These are phyloP conservation scores for Acleris literana DNA, from an alignment of 2,888 invertebrate genomes.

Conservation along the genomic window DNA sequence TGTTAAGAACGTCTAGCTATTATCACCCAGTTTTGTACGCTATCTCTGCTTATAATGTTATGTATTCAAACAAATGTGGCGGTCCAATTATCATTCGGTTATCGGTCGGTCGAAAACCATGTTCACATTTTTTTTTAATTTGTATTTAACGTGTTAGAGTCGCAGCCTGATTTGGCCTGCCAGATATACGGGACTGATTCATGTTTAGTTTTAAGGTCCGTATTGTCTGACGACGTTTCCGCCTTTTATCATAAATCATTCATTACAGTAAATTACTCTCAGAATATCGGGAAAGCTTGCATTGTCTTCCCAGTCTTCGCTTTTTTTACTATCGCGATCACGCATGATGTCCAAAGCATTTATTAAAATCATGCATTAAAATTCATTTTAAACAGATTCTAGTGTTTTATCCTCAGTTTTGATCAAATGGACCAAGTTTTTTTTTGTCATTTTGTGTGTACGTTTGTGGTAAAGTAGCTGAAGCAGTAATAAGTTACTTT, in stretches of 20 bases:
- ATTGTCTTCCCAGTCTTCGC: slow-evolving; percentile 28
- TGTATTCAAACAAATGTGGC: neutral
- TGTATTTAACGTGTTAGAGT: neutral
- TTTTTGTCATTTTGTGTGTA: slow-evolving; percentile 40
- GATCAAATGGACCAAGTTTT: slow-evolving; percentile 43
- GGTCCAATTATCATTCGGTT: too few species aligned
- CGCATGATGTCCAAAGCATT: slow-evolving; percentile 36
- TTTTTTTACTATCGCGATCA: neutral
- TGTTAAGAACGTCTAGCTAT: neutral
- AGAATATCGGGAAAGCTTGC: slow-evolving; percentile 32
- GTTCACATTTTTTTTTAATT: too few species aligned
- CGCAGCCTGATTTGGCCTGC: neutral
- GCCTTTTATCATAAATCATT: slow-evolving; percentile 27
- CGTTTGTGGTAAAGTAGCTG: slow-evolving; percentile 43
- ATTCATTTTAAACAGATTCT: slow-evolving; percentile 27
- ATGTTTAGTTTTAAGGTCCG: slow-evolving; percentile 30
- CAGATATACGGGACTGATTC: neutral
- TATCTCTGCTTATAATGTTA: too few species aligned
- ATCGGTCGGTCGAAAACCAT: too few species aligned
- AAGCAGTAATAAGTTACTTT: slow-evolving; percentile 50
- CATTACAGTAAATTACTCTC: slow-evolving; percentile 17
- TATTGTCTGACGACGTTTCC: slow-evolving; percentile 31
- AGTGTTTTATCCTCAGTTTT: slow-evolving; percentile 37
- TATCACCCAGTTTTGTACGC: too few species aligned
- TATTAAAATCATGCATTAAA: slow-evolving; percentile 35